Percentiles rank a stretch among this genome's conserved stretches.
These are phyloP conservation scores for Limnephilus lunatus DNA, from an alignment of 2,888 invertebrate genomes.

Conservation along the genomic window DNA sequence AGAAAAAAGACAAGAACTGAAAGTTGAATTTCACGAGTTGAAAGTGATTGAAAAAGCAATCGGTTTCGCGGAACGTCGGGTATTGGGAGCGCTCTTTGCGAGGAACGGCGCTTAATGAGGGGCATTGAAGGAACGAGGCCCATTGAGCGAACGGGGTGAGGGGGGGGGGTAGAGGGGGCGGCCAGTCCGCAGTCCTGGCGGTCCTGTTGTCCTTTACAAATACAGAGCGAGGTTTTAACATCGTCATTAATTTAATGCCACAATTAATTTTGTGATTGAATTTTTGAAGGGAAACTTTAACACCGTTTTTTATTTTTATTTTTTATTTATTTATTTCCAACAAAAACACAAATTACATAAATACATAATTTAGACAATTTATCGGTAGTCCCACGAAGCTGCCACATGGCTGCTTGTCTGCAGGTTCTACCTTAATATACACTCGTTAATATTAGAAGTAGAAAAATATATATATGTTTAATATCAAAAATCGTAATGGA, in stretches of 20 bases:
- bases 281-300: too few species aligned
- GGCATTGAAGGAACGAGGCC: constrained; percentile 25
- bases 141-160: not conserved
- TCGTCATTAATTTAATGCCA: not conserved
- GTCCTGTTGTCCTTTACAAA: not conserved
- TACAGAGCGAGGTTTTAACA: not conserved
- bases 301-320: too few species aligned
- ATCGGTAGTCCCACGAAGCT: too few species aligned
- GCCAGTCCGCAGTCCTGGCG: not conserved
- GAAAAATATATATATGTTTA: too few species aligned
- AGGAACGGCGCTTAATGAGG: constrained; percentile 28
- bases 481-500: too few species aligned
- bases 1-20: not conserved
- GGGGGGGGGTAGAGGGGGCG: not conserved
- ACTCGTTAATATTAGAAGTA: too few species aligned
- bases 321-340: too few species aligned
- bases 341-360: too few species aligned
- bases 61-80: constrained; percentile 15
- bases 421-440: too few species aligned
- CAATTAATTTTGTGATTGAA: not conserved
- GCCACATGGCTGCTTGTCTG: too few species aligned
- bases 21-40: constrained; percentile 21
- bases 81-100: not conserved
- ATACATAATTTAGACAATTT: too few species aligned
- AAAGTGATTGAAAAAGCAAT: constrained; percentile 41